These are phyloP conservation scores for Ictidomys tridecemlineatus DNA, from an alignment of 2,113 vertebrate genomes.

Conservation along the genomic window DNA sequence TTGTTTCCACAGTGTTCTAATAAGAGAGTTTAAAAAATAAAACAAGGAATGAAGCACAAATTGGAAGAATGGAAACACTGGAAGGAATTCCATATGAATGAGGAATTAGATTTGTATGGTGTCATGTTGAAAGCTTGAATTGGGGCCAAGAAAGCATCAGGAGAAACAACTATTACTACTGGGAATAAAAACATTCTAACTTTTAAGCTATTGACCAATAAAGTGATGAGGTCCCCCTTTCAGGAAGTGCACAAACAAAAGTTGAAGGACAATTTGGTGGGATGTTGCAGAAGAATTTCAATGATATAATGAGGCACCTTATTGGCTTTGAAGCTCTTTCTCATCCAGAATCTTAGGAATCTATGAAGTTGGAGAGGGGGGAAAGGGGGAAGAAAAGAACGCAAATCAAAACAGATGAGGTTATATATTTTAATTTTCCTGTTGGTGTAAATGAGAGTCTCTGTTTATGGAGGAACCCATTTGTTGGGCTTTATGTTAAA, in stretches of 20 bases:
- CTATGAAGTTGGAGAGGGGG: neutral
- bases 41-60: neutral
- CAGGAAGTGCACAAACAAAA: neutral
- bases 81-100: neutral
- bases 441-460: neutral
- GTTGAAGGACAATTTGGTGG: neutral
- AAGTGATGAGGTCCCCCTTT: neutral
- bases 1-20: slow-evolving; percentile 23
- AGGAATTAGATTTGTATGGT: slow-evolving; percentile 14
- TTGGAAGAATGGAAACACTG: neutral
- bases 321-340: slow-evolving; percentile 6
- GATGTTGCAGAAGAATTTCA: neutral
- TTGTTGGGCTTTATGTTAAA: slow-evolving; percentile 54
- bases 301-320: neutral
- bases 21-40: neutral
- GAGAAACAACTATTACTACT: neutral
- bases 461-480: neutral
- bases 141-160: neutral
- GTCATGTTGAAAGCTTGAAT: slow-evolving; percentile 32
- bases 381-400: neutral
- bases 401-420: slow-evolving; percentile 17
- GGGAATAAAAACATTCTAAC: slow-evolving; percentile 13
- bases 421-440: slow-evolving; percentile 46
- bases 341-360: neutral
- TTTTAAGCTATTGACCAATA: neutral